Evolutionary conservation across 2,888 invertebrate species (phyloP).

Genomic region (Thumatha senex): DNA sequence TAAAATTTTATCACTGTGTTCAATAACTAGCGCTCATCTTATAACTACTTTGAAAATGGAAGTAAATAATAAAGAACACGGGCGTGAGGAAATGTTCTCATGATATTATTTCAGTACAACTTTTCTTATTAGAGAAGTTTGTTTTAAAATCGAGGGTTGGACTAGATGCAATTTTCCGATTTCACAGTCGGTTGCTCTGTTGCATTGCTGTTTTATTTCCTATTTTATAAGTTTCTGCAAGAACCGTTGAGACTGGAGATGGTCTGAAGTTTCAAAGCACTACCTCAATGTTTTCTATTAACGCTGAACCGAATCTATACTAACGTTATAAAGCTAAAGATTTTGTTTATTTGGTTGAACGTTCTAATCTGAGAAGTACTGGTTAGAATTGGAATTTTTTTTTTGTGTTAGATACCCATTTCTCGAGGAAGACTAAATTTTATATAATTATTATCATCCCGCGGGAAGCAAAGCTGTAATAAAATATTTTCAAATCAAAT

Average conservation of each 20-base stretch:
- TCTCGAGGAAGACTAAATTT: too few relatives aligned
- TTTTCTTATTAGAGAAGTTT: conserved; percentile 77
- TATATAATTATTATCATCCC: too few relatives aligned
- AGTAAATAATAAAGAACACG: conserved; percentile 23
- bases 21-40: conserved; percentile 9
- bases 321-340: not conserved
- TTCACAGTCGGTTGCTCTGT: conserved; percentile 49
- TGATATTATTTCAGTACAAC: conserved; percentile 57
- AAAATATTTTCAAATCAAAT: too few relatives aligned
- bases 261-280: conserved; percentile 22
- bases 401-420: too few relatives aligned
- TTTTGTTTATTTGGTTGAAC: too few relatives aligned
- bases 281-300: conserved; percentile 12
- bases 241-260: conserved; percentile 12
- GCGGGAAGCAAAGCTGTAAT: too few relatives aligned
- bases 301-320: conserved; percentile 9
- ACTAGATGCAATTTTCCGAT: conserved; percentile 51
- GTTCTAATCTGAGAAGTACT: too few relatives aligned
- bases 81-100: conserved; percentile 43
- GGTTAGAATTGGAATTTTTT: too few relatives aligned
- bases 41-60: conserved; percentile 14
- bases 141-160: conserved; percentile 44
- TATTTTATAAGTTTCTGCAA: conserved; percentile 1
- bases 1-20: not conserved
- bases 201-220: conserved; percentile 43